A percentile compares a stretch with the other conserved stretches of the same genome.
Evolutionary conservation across 1,140 invertebrate genomes (phyloP).

Genomic region (Muscidifurax raptorellus): DNA sequence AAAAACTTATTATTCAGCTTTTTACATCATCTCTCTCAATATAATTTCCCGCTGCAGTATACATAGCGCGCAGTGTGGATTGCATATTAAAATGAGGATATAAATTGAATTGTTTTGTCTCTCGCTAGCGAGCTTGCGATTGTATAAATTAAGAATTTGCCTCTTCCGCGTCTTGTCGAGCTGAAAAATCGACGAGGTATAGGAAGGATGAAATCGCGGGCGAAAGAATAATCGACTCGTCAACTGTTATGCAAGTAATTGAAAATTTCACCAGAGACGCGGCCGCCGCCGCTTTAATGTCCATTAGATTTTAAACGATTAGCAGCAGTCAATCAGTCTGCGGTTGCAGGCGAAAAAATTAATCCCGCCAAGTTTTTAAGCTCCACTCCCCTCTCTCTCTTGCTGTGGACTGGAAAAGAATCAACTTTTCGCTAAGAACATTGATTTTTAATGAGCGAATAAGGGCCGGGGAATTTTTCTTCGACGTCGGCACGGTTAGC

Average conservation of each 20-base stretch:
- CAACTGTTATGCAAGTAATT: constrained; percentile 45
- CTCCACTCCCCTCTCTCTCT: not conserved
- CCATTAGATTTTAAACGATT: constrained; percentile 51
- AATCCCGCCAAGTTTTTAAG: constrained; percentile 47
- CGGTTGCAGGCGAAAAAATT: constrained; percentile 33
- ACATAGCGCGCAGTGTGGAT: no score
- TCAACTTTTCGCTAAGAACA: constrained; percentile 42
- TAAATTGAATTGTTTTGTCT: constrained; percentile 15
- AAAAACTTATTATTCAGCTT: constrained; percentile 39
- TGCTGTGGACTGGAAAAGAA: not conserved
- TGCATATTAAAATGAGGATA: no score
- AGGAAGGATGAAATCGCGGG: not conserved
- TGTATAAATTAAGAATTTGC: constrained; percentile 35
- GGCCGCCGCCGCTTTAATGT: constrained; percentile 23
- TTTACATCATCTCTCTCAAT: not conserved
- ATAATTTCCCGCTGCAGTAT: not conserved
- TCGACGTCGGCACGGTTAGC: not conserved
- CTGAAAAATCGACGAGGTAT: not conserved
- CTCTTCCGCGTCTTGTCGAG: not conserved
- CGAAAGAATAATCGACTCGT: constrained; percentile 44
- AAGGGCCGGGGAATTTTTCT: not conserved
- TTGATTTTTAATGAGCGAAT: constrained; percentile 34
- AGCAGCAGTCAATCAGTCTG: constrained; percentile 46
- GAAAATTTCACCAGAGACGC: constrained; percentile 27
- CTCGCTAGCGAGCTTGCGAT: not conserved